These are phyloP conservation scores for Chunga burmeisteri DNA, from an alignment of 2,113 vertebrate genomes.

Conservation along the genomic window DNA sequence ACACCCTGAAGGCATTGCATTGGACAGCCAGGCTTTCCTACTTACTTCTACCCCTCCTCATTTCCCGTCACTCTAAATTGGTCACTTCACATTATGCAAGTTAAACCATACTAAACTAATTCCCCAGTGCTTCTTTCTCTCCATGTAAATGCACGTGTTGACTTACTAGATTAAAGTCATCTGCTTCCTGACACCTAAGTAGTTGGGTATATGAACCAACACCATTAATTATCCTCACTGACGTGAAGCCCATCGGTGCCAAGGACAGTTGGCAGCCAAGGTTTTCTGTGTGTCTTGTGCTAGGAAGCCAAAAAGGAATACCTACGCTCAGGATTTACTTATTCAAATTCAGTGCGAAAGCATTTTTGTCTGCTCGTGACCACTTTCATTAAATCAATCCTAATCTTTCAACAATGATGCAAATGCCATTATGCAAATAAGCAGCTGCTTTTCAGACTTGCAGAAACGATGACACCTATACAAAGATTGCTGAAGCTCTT, in stretches of 20 bases:
- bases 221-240: not conserved
- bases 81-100: not conserved
- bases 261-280: not conserved
- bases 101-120: not conserved
- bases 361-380: not conserved
- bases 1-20: not conserved
- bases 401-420: constrained; percentile 18
- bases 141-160: not conserved
- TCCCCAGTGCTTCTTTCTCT: not conserved
- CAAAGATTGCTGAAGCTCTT: not conserved
- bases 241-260: not conserved
- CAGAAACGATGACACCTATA: not conserved
- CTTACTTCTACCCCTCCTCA: not conserved
- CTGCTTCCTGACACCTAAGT: not conserved
- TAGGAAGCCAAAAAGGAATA: not conserved
- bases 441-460: constrained; percentile 15
- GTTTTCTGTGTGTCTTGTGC: not conserved
- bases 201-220: not conserved
- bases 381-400: constrained; percentile 28
- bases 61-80: not conserved
- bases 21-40: not conserved
- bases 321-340: not conserved
- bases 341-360: constrained; percentile 11
- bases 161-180: not conserved
- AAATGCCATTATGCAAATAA: constrained; percentile 53